Evolutionary conservation across 2,113 vertebrate species (phyloP).

Genomic region (Carollia perspicillata): DNA sequence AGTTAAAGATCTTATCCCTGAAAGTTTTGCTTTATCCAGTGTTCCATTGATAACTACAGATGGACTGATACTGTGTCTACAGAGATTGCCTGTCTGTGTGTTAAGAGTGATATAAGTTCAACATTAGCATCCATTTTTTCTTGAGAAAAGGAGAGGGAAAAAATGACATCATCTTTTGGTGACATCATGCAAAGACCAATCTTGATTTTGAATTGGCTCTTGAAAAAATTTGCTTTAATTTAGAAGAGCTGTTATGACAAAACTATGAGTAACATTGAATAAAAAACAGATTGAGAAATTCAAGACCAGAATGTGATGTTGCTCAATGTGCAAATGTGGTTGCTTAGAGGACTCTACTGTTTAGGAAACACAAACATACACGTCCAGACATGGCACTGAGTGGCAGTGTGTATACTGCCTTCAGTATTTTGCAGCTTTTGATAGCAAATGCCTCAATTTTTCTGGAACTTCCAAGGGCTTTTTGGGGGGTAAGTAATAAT

Average conservation of each 20-base stretch:
- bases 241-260: not conserved
- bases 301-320: not conserved
- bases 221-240: slow-evolving; percentile 18
- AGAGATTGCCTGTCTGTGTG: slow-evolving; percentile 2
- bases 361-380: not conserved
- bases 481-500: slow-evolving; percentile 56
- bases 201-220: slow-evolving; percentile 40
- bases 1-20: not conserved
- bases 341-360: not conserved
- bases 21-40: not conserved
- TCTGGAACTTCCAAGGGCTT: slow-evolving; percentile 17
- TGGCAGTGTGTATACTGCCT: not conserved
- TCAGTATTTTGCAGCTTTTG: slow-evolving; percentile 17
- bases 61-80: not conserved
- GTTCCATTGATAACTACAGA: not conserved
- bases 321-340: not conserved
- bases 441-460: slow-evolving; percentile 39
- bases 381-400: not conserved
- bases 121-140: slow-evolving; percentile 26
- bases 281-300: slow-evolving; percentile 41
- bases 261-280: slow-evolving; percentile 22
- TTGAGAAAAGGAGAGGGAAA: slow-evolving; percentile 29
- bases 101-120: slow-evolving; percentile 23
- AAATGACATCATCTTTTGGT: slow-evolving; percentile 28
- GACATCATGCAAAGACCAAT: slow-evolving; percentile 38